Evolutionary conservation across 2,797 vertebrate genomes (phyloP).

Genomic region (Cichlasoma orientale): DNA sequence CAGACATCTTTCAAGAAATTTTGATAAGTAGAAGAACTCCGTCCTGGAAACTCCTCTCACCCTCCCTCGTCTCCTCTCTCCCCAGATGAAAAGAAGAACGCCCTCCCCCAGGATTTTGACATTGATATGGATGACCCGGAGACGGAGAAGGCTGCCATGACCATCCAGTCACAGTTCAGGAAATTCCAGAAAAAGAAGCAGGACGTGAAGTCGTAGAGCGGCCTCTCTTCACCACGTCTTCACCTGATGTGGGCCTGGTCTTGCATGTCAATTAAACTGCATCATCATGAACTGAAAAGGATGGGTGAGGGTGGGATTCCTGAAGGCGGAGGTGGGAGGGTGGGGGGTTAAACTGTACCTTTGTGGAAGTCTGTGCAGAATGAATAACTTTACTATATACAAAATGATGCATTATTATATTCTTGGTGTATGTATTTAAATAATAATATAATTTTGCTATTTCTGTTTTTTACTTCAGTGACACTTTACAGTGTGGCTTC

Average conservation of each 20-base stretch:
- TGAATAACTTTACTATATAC: conserved; percentile 43
- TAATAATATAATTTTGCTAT: conserved; percentile 37
- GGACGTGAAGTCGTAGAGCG: conserved; percentile 87
- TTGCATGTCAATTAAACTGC: conserved; percentile 80
- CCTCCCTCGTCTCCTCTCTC: background rate
- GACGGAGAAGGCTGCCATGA: conserved; percentile 92
- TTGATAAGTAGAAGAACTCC: background rate
- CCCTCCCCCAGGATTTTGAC: conserved; percentile 88
- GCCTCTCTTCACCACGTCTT: conserved; percentile 47
- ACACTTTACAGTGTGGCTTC: conserved; percentile 14
- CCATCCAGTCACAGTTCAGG: conserved; percentile 98
- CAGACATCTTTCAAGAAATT: background rate
- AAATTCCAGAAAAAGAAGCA: conserved; percentile 98
- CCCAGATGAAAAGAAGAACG: conserved; percentile 87
- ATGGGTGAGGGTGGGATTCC: conserved; percentile 10
- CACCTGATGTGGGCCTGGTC: conserved; percentile 51
- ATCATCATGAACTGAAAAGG: conserved; percentile 66
- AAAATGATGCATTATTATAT: conserved; percentile 21
- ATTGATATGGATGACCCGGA: conserved; percentile 94
- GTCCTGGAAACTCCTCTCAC: background rate
- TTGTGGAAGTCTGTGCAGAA: conserved; percentile 62
- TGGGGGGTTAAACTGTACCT: conserved; percentile 25
- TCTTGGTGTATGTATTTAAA: conserved; percentile 33
- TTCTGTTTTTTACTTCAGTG: conserved; percentile 10
- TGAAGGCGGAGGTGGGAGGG: conserved; percentile 4